phyloP scores from a whole-genome alignment of 37 sponge, comb jelly and placozoan genomes.

The Beroe ovata region DNA sequence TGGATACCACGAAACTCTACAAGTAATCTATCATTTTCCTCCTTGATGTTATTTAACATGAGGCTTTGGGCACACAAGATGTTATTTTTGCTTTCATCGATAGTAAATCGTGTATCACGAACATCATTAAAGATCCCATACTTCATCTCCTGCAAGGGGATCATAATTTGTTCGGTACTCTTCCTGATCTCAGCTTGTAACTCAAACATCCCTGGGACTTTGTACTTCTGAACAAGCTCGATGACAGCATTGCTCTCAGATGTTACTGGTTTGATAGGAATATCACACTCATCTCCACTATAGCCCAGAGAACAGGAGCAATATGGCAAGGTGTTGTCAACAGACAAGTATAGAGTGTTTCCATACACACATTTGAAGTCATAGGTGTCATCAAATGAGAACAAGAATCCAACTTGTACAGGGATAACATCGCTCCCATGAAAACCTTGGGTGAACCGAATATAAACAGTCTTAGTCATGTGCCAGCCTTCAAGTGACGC shows the following conservation, averaged over 20 bases:
- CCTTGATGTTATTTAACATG: not conserved
- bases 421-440: not conserved
- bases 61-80: not conserved
- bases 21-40: not conserved
- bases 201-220: constrained; percentile 16
- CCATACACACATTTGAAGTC: not conserved
- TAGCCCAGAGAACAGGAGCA: not conserved
- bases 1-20: not conserved
- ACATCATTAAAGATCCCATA: not conserved
- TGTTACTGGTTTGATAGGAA: not conserved
- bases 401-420: not conserved
- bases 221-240: not conserved
- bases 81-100: not conserved
- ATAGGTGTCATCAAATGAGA: not conserved
- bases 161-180: not conserved
- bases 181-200: not conserved
- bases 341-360: not conserved
- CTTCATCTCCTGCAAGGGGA: not conserved
- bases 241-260: not conserved
- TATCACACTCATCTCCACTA: not conserved
- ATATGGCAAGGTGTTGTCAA: not conserved
- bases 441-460: not conserved
- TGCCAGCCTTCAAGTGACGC: not conserved
- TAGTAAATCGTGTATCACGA: not conserved
- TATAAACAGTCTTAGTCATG: not conserved